Evolutionary conservation across 1,140 invertebrate species (phyloP).

Genomic region (Drosophila rufa): DNA sequence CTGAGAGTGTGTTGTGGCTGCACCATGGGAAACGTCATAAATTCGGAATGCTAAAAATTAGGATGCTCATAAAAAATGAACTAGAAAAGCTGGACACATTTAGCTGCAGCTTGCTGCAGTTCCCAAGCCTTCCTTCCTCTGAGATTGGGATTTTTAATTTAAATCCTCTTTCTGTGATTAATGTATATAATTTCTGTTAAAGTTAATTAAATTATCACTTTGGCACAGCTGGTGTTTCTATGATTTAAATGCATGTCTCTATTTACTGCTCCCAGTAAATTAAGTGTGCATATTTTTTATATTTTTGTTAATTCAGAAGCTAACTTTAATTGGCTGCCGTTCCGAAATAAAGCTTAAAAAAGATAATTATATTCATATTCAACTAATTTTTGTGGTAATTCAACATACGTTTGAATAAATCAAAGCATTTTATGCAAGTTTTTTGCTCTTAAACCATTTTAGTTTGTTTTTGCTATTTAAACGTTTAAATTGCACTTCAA

Average conservation of each 20-base stretch:
- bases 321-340: background rate
- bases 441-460: background rate
- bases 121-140: conserved; percentile 3
- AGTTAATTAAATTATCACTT: background rate
- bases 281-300: background rate
- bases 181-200: background rate
- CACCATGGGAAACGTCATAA: conserved; percentile 49
- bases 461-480: background rate
- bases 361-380: background rate
- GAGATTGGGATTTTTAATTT: background rate
- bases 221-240: background rate
- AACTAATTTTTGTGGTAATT: background rate
- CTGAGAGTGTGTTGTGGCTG: conserved; percentile 8
- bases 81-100: conserved; percentile 16
- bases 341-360: background rate
- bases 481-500: background rate
- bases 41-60: conserved; percentile 36
- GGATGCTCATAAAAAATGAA: conserved; percentile 40
- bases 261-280: background rate
- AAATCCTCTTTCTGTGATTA: background rate
- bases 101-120: background rate
- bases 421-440: background rate
- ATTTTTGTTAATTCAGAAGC: background rate
- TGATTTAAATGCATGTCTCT: too few species aligned
- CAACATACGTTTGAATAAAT: background rate